A percentile compares a stretch with the other conserved stretches of the same genome.
Conservation (phyloP, 2,113 vertebrate genomes). For the Petromus typicus region DNA sequence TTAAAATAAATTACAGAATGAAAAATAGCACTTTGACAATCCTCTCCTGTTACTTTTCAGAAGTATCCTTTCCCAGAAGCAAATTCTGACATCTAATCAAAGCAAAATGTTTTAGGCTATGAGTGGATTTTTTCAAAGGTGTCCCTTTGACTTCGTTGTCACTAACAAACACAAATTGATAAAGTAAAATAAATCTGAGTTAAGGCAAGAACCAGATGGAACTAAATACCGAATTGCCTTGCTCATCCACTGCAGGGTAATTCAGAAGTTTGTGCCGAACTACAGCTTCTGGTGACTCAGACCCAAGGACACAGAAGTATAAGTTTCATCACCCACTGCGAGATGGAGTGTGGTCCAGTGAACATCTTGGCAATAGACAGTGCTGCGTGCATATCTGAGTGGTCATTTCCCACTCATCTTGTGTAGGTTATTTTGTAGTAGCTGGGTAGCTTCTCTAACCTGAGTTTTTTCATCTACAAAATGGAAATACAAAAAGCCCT, state of each 20-base stretch:
- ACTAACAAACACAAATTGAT: background rate
- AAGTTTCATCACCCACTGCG: background rate
- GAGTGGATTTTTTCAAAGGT: background rate
- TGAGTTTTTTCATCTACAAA: background rate
- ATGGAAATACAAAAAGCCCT: background rate
- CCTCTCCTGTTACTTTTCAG: background rate
- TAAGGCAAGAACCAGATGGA: background rate
- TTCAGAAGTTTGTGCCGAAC: background rate
- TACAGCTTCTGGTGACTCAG: background rate
- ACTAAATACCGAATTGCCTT: background rate
- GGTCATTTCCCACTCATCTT: background rate
- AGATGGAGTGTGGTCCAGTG: fast-evolving
- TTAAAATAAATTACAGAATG: background rate
- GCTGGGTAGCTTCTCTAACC: background rate
- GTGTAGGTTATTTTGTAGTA: too few relatives aligned
- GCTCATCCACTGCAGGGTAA: background rate
- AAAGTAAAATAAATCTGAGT: background rate
- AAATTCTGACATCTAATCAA: background rate
- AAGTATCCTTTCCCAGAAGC: background rate
- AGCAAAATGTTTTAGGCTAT: background rate
- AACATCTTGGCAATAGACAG: background rate
- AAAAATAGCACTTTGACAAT: background rate
- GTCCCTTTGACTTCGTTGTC: background rate
- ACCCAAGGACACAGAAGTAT: background rate
- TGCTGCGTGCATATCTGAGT: background rate